Evolutionary conservation across 2,888 invertebrate genomes (phyloP), one percentile per base, ranked within the genome.

Genomic region (Drosophila seclusa): DNA sequence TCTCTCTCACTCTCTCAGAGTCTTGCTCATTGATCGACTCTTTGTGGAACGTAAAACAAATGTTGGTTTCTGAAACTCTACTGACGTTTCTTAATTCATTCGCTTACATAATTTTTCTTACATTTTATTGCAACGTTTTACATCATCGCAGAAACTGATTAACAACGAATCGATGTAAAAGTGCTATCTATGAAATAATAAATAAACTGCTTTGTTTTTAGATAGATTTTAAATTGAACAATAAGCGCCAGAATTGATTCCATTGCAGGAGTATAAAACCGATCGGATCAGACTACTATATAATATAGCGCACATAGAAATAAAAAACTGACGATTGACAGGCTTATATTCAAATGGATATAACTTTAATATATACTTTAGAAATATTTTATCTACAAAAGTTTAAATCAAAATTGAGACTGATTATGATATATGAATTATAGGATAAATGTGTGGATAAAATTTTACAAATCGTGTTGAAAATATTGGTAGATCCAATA

Each of bases 1-100:
- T 18, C 38, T 29, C 40, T 53, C 57, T 32, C 52, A 13, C 53
- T 18, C 61, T 61, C 21, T 0, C 10, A 0, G 10, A n/a, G 18
- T 36, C 18, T 40, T 2, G 18, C 58, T 48, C 53, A 36, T 29
- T 18, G 31, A 27, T 31, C 31, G 13, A 10, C 36, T 59, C 57
- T 62, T 53, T 29, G 8, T 27, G 55, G 24, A 58, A 38, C n/a
- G 24, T 29, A 40, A 48, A 34, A 38, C 32, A 21, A 52, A 34
- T 7, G 4, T 16, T 27, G 13, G n/a, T 5, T 34, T 34, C 13
- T 21, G n/a, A 21, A 29, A n/a, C 50, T 29, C 3, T 1, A 6
- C 29, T 29, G n/a, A n/a, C 6, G n/a, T 29, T 18, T 27, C 10
- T n/a, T 29, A 27, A 11, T 18, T 29, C 18, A 29, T 11, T 6